Conservation (phyloP, 2,888 invertebrate species). For the Gortyna flavago region DNA sequence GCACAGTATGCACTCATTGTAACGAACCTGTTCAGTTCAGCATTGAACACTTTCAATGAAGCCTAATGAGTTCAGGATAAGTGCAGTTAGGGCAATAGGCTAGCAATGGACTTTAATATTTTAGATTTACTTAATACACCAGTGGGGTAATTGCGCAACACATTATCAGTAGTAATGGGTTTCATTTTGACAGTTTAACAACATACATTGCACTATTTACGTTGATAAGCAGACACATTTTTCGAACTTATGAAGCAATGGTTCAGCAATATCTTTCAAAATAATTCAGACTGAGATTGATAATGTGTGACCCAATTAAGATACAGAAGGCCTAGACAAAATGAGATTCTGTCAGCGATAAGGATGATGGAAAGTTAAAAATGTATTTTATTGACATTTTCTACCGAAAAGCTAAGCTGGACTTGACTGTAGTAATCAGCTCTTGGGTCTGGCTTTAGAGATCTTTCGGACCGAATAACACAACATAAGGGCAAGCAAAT, state of each 20-base stretch:
- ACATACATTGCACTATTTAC: too few species aligned
- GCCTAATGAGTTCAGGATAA: slow-evolving; percentile 76
- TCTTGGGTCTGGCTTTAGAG: background rate
- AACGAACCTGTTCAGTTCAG: slow-evolving; percentile 78
- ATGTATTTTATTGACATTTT: background rate
- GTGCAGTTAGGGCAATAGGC: slow-evolving; percentile 2
- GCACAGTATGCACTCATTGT: slow-evolving; percentile 72
- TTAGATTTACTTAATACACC: background rate
- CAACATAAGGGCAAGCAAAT: background rate
- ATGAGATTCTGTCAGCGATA: background rate
- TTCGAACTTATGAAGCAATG: too few species aligned
- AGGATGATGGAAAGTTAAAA: background rate
- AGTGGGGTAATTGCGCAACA: too few species aligned
- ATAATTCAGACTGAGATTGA: too few species aligned
- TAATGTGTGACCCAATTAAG: too few species aligned
- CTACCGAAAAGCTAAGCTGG: background rate
- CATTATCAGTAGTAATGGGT: too few species aligned
- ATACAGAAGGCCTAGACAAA: background rate
- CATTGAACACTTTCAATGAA: slow-evolving; percentile 61
- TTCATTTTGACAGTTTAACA: too few species aligned
- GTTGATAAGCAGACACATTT: too few species aligned
- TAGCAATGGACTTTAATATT: background rate
- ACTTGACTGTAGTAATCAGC: background rate
- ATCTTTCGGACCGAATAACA: background rate
- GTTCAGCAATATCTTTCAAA: too few species aligned